These are phyloP conservation scores for Artibeus jamaicensis DNA, from an alignment of 2,797 vertebrate species.

Conservation along the genomic window DNA sequence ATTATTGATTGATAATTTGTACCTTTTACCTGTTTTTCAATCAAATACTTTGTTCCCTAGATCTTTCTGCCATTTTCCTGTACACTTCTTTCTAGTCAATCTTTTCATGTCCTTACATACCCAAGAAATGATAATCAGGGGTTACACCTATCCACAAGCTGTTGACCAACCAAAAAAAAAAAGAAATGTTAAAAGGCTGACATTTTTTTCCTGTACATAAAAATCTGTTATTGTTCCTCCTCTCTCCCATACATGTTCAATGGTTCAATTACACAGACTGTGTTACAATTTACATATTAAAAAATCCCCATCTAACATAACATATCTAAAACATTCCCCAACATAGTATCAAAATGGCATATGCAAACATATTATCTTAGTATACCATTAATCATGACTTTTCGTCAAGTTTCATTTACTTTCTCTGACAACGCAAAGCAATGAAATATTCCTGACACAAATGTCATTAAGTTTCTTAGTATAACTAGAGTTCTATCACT, in stretches of 20 bases:
- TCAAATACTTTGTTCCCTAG: neutral
- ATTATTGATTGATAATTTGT: slow-evolving; percentile 35
- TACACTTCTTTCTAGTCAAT: neutral
- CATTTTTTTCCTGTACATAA: neutral
- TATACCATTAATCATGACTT: neutral
- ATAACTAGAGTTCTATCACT: neutral
- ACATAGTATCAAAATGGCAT: slow-evolving; percentile 32
- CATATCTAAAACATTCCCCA: slow-evolving; percentile 40
- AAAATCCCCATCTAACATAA: slow-evolving; percentile 3
- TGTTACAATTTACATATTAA: slow-evolving; percentile 44
- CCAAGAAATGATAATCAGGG: neutral
- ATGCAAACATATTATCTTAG: neutral
- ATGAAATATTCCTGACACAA: slow-evolving; percentile 41
- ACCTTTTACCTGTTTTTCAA: neutral
- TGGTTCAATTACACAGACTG: neutral
- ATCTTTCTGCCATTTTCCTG: slow-evolving; percentile 5
- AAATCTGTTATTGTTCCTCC: neutral
- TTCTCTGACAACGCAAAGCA: slow-evolving; percentile 42
- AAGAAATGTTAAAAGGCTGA: slow-evolving; percentile 3
- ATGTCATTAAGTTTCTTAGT: slow-evolving; percentile 24
- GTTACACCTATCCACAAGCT: neutral
- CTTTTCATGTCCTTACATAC: neutral
- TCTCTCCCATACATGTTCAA: slow-evolving; percentile 19
- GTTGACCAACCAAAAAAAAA: slow-evolving; percentile 5
- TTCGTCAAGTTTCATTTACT: slow-evolving; percentile 1